Evolutionary conservation across 30 jellyfish, hydroid and myxozoan genomes (phyloP).

Genomic region (Calvadosia cruxmelitensis): DNA sequence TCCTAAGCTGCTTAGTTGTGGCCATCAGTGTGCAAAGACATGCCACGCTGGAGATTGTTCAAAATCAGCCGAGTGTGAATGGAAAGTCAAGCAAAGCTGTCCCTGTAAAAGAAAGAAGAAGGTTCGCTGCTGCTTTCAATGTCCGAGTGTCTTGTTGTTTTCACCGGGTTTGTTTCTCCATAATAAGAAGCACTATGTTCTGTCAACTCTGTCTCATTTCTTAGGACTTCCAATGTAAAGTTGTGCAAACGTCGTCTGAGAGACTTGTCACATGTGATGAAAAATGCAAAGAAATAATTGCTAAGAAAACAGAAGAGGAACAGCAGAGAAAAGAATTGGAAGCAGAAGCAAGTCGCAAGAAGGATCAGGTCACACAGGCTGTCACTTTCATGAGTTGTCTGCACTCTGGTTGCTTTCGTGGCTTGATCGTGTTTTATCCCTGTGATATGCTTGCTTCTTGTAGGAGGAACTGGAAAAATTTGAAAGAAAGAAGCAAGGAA

Average conservation of each 20-base stretch:
- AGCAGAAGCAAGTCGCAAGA: slow-evolving; percentile 41
- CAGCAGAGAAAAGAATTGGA: slow-evolving; percentile 23
- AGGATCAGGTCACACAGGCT: slow-evolving; percentile 58
- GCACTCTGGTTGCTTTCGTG: neutral
- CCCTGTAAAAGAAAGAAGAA: slow-evolving; percentile 65
- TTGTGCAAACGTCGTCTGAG: slow-evolving; percentile 6
- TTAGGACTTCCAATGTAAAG: slow-evolving; percentile 54
- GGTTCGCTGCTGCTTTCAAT: too few relatives aligned
- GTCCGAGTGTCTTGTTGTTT: too few relatives aligned
- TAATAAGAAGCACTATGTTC: too few relatives aligned
- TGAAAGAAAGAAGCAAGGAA: slow-evolving; percentile 55
- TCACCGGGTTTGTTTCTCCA: too few relatives aligned
- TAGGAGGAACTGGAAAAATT: slow-evolving; percentile 73
- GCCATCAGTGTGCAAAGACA: slow-evolving; percentile 48
- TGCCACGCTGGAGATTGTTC: slow-evolving; percentile 70
- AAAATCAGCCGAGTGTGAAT: slow-evolving; percentile 25
- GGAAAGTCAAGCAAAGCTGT: slow-evolving; percentile 36
- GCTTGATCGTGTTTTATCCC: neutral
- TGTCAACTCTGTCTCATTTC: too few relatives aligned
- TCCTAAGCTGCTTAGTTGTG: slow-evolving; percentile 47
- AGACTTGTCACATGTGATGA: slow-evolving; percentile 56
- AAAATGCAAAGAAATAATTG: slow-evolving; percentile 33
- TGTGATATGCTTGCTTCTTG: neutral
- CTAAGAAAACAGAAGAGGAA: slow-evolving; percentile 19
- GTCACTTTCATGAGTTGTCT: too few relatives aligned